Evolutionary conservation across 2,113 vertebrate genomes (phyloP), one percentile per base, ranked within the genome.

Genomic region (Tretioscincus oriximinensis): DNA sequence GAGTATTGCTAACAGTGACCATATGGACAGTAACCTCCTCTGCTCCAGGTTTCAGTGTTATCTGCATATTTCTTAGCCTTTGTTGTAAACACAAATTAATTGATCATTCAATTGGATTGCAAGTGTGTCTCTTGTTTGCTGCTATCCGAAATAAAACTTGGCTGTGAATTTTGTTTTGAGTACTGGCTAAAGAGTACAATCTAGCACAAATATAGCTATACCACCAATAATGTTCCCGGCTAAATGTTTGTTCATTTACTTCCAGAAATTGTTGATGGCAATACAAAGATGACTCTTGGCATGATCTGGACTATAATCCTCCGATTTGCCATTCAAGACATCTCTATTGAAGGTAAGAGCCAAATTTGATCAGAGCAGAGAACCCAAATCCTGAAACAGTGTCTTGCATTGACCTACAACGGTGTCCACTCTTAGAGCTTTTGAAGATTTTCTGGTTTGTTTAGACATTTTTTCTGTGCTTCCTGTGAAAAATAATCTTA

Each of bases 221-320:
- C 11, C 35, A 21, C 24, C 31, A 60, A 12, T 47, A 10, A 16
- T 45, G 18, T n/a, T 35, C 49, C 2, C 9, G 1, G 9, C 3
- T 21, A 66, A 21, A 73, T 16, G 29, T 0, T 22, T 1, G 75
- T 14, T 20, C 54, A 4, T 8, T 47, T 12, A 1, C 26, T 3
- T 85, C 22, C 88, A 99, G 98, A 98, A 95, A 99, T 99, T 2
- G 98, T 99, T 22, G 98, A 99, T 0, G 98, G 98, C 63, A 99
- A 99, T 0, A 94, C 95, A 1, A 99, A 99, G 94, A 99, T 99
- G 98, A 99, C 98, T 0, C 93, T 99, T 78, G 98, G 98, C 4
- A 99, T 99, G 98, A 99, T 99, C 91, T 99, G 98, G 98, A 99
- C 98, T 69, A 99, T 99, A 89, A 99, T 99, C 93, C 97, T 99